Conservation (phyloP, 1,140 invertebrate species). For the Pogonognathellus flavescens region DNA sequence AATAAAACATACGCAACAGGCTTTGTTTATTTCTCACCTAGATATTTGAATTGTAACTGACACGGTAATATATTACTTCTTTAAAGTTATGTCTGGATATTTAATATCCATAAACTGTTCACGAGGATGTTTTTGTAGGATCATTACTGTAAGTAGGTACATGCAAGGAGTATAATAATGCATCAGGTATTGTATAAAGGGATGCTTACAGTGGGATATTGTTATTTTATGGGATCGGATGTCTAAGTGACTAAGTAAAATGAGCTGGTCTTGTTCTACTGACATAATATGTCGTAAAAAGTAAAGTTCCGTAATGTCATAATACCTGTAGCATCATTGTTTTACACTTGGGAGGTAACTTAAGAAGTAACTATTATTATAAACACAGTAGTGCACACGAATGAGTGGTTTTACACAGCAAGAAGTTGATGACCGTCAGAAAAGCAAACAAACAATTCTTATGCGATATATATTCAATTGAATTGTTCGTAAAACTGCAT, state of each 20-base stretch:
- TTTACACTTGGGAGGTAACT: neutral
- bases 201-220: too few species aligned
- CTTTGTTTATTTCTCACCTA: too few species aligned
- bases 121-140: too few species aligned
- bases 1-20: too few species aligned
- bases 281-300: slow-evolving; percentile 18
- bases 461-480: slow-evolving; percentile 33
- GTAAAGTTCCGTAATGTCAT: slow-evolving; percentile 37
- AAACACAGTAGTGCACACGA: slow-evolving; percentile 2
- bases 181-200: too few species aligned
- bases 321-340: neutral
- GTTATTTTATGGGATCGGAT: slow-evolving; percentile 25
- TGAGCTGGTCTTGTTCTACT: slow-evolving; percentile 34
- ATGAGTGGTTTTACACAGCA: neutral
- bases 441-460: slow-evolving; percentile 14
- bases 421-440: neutral
- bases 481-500: slow-evolving; percentile 37
- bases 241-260: slow-evolving; percentile 29
- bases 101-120: too few species aligned
- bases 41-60: too few species aligned
- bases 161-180: too few species aligned
- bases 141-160: too few species aligned
- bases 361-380: neutral
- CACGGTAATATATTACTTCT: too few species aligned
- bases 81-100: too few species aligned